Evolutionary conservation across 2,888 invertebrate genomes (phyloP), one percentile per base, ranked within the genome.

Genomic region (Onthophagus sagittarius): DNA sequence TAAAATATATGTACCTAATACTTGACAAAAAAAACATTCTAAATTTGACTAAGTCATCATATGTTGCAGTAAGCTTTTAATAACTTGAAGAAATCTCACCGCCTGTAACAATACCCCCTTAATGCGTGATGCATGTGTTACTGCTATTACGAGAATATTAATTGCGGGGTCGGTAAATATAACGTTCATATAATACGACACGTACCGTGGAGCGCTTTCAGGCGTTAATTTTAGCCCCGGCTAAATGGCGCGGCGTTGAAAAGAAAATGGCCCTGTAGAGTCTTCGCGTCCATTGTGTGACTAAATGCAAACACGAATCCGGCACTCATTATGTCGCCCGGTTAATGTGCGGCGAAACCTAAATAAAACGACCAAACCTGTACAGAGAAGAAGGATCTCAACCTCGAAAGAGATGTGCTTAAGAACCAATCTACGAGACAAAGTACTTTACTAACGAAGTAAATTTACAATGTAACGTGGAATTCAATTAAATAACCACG

Each of bases 71-170:
- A 7, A 53, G 39, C 39, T 53, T 53, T 53, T 53, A 53, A 53
- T 53, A 53, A 53, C 39, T 11, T 7, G 39, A 23, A 23, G 39
- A 53, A 53, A 9, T 2, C 39, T 11, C 11, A 7, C 11, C 39
- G 39, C 39, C 67, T 31, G 67, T 23, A 67, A 67, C 67, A 67
- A 67, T 67, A 67, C 67, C 67, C 23, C 32, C 67, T 67, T 67
- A 31, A 32, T 67, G 67, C 23, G 31, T 32, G 67, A 67, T 32
- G 32, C 67, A 67, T 67, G 67, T 67, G 67, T 31, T 23, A 67
- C 15, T 67, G 67, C 67, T 31, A 67, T 67, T 31, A 67, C 32
- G 67, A 67, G 67, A 67, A 67, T 67, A 67, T 67, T 67, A 67
- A 67, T 67, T 67, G 32, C 67, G 39, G 39, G 39, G 39, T 23